Evolutionary conservation across 1,140 invertebrate genomes (phyloP), one percentile per base, ranked within the genome.

Genomic region (Drosophila cardini): DNA sequence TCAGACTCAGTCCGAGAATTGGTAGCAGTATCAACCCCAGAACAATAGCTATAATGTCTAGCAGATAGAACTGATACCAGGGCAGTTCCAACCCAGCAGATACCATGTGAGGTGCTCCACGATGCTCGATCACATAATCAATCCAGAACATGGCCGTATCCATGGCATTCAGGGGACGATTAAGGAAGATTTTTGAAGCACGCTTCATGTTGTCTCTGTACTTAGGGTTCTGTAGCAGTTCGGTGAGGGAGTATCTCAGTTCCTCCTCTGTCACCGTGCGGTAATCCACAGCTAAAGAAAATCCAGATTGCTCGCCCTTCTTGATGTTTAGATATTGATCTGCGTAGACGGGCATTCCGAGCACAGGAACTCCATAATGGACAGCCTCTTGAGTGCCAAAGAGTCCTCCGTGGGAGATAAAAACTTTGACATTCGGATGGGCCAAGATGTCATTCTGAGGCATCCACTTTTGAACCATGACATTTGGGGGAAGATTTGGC

Each of bases 371-470:
- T n/a, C 93, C 94, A 70, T 94, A 90, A 80, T 94, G 92, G 3
- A 95, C 90, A 0, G 94, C 93, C 80, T 95, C 95, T 62, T 93
- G 92, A 4, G 93, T 91, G 50, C 95, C 94, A 62, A 94, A 92
- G 34, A 93, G 90, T 3, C 95, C 95, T 45, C 94, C 94, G 63
- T 95, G 95, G n/a, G 93, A 93, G 21, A 95, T 93, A 72, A 96
- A 94, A 0, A 92, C 91, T 64, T 92, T 92, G 1, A 94, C 85
- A 69, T 95, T 94, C 2, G 91, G 91, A 90, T 95, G 94, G 10
- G 92, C 93, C 34, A 95, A 80, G 61, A 95, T 92, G 80, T 95
- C 94, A n/a, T 92, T 91, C 76, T 95, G 95, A 1, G 95, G 94
- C 34, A 95, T 72, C 95, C 95, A 95, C 36, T 93, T 93, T 4